These are phyloP conservation scores for Bedellia somnulentella DNA, from an alignment of 2,888 invertebrate genomes.

Conservation along the genomic window DNA sequence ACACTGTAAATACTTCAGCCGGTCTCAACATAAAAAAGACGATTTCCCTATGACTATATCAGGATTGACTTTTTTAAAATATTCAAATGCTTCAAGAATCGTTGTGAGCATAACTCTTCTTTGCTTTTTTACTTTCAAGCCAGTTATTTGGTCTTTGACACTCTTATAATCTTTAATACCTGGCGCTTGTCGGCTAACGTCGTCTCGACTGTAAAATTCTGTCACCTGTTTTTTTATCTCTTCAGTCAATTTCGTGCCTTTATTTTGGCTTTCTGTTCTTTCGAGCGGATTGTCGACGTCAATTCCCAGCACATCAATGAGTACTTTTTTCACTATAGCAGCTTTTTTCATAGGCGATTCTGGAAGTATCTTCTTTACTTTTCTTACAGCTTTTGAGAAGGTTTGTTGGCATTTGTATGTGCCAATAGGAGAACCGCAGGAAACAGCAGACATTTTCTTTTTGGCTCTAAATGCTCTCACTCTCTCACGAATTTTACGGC, in stretches of 20 bases:
- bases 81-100: slow-evolving; percentile 3
- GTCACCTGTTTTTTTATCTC: background rate
- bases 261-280: too few relatives aligned
- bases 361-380: slow-evolving; percentile 2
- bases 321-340: slow-evolving; percentile 3
- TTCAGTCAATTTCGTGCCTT: too few relatives aligned
- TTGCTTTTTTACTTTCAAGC: slow-evolving; percentile 3
- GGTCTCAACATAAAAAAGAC: background rate
- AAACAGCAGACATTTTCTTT: background rate
- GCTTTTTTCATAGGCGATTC: slow-evolving; percentile 4
- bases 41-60: background rate
- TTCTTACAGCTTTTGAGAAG: slow-evolving; percentile 3
- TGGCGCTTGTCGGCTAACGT: slow-evolving; percentile 1
- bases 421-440: slow-evolving; percentile 3
- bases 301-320: slow-evolving; percentile 1
- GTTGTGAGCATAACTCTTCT: slow-evolving; percentile 5
- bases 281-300: too few relatives aligned
- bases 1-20: slow-evolving; percentile 2
- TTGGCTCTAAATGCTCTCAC: slow-evolving; percentile 2
- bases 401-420: slow-evolving; percentile 4
- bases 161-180: slow-evolving; percentile 1
- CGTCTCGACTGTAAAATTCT: slow-evolving; percentile 2
- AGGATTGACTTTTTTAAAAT: slow-evolving; percentile 4
- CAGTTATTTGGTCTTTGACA: background rate
- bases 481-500: slow-evolving; percentile 2